Conservation (phyloP, 2,113 vertebrate genomes). For the Ceuthmochares aereus region DNA sequence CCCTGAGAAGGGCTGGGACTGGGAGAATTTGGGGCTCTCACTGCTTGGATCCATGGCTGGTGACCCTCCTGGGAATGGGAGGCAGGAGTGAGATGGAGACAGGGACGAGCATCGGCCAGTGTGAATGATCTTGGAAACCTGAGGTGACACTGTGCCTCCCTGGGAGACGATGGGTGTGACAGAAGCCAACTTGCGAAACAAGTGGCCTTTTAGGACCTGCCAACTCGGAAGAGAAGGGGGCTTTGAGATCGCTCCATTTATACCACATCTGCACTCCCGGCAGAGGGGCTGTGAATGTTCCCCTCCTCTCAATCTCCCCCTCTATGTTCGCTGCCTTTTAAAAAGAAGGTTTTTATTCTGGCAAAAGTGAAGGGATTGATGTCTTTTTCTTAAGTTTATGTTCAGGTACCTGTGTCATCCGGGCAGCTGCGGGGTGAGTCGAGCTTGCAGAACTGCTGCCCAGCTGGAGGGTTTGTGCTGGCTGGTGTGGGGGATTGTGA, state of each 20-base stretch:
- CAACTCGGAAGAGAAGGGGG: constrained; percentile 40
- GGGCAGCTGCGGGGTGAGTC: background rate
- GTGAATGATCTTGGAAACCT: background rate
- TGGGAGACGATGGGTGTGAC: fast-evolving
- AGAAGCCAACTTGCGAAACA: constrained; percentile 52
- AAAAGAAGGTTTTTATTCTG: background rate
- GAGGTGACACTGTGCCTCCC: background rate
- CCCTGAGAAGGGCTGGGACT: background rate
- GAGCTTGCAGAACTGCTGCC: fast-evolving
- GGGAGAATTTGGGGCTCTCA: background rate
- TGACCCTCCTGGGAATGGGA: background rate
- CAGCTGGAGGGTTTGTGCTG: background rate
- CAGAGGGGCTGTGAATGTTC: background rate
- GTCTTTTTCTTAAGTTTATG: background rate
- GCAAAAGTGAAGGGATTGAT: background rate
- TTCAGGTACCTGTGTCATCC: background rate
- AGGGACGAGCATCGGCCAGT: background rate
- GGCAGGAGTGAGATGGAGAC: background rate
- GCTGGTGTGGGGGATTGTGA: background rate
- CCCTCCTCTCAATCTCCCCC: background rate
- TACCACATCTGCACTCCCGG: constrained; percentile 38
- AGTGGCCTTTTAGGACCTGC: constrained; percentile 52
- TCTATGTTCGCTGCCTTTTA: background rate
- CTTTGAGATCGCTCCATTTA: constrained; percentile 46
- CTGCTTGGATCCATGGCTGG: background rate